Percentiles rank a stretch among this genome's conserved stretches.
Evolutionary conservation across 2,113 vertebrate species (phyloP).

Genomic region (Megalops atlanticus): DNA sequence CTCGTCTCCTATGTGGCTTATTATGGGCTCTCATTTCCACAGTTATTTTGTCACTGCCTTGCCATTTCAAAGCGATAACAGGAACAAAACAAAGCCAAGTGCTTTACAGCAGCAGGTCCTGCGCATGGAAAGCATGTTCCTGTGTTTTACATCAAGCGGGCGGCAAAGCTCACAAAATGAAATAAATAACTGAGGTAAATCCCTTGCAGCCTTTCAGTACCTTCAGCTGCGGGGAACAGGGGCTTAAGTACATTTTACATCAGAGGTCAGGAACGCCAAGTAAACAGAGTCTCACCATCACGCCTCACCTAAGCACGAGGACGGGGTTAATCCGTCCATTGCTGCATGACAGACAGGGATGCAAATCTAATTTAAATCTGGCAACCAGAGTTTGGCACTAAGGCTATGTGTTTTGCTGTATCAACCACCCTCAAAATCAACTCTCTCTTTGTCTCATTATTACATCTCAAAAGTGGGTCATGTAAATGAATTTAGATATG

Average conservation of each 20-base stretch:
- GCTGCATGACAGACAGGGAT: conserved; percentile 10
- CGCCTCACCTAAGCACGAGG: neutral
- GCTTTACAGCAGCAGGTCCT: conserved; percentile 47
- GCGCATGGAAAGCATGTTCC: conserved; percentile 45
- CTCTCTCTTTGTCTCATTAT: conserved; percentile 15
- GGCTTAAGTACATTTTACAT: conserved; percentile 11
- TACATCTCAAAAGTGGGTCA: conserved; percentile 14
- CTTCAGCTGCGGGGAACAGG: neutral
- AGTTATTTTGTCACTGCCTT: conserved; percentile 61
- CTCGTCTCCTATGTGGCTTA: conserved; percentile 64
- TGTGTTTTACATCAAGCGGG: conserved; percentile 28
- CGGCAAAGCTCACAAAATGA: neutral
- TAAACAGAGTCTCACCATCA: conserved; percentile 6
- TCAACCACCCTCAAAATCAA: conserved; percentile 20
- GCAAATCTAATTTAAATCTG: conserved; percentile 27
- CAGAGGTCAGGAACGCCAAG: conserved; percentile 15
- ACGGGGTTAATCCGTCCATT: conserved; percentile 16
- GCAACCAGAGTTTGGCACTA: conserved; percentile 12
- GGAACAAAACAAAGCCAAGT: conserved; percentile 49
- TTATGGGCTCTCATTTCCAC: conserved; percentile 70
- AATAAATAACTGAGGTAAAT: neutral
- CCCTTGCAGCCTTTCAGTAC: neutral
- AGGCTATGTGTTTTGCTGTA: conserved; percentile 5
- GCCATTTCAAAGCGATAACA: conserved; percentile 61
- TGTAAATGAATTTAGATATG: conserved; percentile 4